A percentile compares a stretch with the other conserved stretches of the same genome.
Conservation (phyloP, 2,797 vertebrate genomes). For the Tapirus indicus region DNA sequence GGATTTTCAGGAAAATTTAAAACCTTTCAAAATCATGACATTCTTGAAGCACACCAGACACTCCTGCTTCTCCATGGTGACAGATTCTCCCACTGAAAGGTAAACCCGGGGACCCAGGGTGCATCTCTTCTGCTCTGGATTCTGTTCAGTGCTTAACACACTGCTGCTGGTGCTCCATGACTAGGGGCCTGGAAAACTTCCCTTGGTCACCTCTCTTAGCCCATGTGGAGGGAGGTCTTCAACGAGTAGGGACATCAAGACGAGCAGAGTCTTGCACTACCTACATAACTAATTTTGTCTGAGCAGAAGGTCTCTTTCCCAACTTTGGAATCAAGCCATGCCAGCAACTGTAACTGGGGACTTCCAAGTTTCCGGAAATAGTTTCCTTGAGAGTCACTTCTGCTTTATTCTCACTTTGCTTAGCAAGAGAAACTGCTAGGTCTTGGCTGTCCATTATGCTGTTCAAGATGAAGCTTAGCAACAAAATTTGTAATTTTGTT, state of each 20-base stretch:
- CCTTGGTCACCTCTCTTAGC: not conserved
- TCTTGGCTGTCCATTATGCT: not conserved
- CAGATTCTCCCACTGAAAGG: not conserved
- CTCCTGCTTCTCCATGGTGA: constrained; percentile 37
- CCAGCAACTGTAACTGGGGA: not conserved
- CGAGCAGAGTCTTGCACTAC: not conserved
- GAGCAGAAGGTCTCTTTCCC: not conserved
- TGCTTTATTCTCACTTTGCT: constrained; percentile 41
- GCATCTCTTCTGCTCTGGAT: not conserved
- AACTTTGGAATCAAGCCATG: constrained; percentile 26
- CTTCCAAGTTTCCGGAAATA: not conserved
- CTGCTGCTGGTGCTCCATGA: not conserved
- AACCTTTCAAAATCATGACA: not conserved
- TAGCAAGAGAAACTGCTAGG: not conserved
- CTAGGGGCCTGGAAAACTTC: not conserved
- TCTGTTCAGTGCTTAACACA: constrained; percentile 20
- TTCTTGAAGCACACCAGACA: not conserved
- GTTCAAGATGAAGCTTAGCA: not conserved
- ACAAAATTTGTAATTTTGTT: not conserved
- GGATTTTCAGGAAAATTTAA: not conserved
- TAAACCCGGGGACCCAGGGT: not conserved
- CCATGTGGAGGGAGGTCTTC: not conserved
- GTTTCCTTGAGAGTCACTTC: not conserved
- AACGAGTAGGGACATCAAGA: not conserved
- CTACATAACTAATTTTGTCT: not conserved